Percentiles rank a stretch among this genome's conserved stretches.
Conservation (phyloP, 1,140 invertebrate species). For the Drosophila kohkoa region DNA sequence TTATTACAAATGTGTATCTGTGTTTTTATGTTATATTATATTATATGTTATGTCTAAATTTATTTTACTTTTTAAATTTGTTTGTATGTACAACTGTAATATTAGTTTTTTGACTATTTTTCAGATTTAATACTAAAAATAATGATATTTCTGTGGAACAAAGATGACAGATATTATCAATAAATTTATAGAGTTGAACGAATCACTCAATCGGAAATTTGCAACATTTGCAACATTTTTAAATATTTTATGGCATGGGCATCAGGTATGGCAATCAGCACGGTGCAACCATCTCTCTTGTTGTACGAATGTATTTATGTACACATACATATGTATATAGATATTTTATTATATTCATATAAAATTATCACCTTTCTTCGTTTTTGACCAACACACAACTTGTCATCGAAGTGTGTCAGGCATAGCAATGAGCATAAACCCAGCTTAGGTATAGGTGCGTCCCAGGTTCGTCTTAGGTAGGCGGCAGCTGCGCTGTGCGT, state of each 20-base stretch:
- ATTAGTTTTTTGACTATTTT: no score
- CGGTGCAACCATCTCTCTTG: no score
- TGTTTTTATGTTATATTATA: slow-evolving; percentile 15
- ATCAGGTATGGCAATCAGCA: no score
- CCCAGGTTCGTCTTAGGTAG: slow-evolving; percentile 15
- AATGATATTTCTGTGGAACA: no score
- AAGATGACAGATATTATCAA: no score
- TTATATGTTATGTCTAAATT: background rate
- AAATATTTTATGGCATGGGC: no score
- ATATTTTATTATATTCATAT: background rate
- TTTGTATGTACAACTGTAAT: no score
- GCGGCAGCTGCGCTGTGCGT: slow-evolving; percentile 3
- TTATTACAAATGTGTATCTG: slow-evolving; percentile 7
- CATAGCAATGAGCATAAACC: slow-evolving; percentile 64
- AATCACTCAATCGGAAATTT: no score
- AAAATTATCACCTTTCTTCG: slow-evolving; percentile 45
- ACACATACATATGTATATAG: background rate
- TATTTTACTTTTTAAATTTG: background rate
- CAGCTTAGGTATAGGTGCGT: slow-evolving; percentile 28
- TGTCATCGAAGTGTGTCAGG: slow-evolving; percentile 57
- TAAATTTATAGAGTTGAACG: no score
- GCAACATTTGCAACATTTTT: no score
- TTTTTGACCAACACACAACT: slow-evolving; percentile 29
- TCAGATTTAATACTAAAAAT: no score
- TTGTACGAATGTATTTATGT: background rate